phyloP scores from a whole-genome alignment of 64 coral and sea anemone genomes.

The Astreopora myriophthalma region DNA sequence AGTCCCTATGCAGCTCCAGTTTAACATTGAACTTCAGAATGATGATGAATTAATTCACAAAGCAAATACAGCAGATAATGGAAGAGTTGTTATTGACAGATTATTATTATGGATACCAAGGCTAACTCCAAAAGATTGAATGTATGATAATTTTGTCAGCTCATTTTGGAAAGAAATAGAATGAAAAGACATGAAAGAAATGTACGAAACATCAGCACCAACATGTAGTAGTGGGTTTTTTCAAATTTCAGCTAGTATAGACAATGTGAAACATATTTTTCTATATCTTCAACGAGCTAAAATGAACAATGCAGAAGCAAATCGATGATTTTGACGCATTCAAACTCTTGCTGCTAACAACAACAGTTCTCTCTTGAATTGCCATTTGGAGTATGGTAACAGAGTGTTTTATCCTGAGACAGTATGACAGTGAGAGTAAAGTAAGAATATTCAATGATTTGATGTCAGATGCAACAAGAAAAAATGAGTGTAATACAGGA shows the following conservation, averaged over 20 bases:
- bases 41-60: background rate
- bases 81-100: background rate
- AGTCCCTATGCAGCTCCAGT: background rate
- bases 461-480: background rate
- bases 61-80: background rate
- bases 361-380: no score
- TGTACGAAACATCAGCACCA: background rate
- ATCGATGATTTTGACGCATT: no score
- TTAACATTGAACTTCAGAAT: background rate
- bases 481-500: background rate
- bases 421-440: background rate
- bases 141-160: background rate
- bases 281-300: background rate
- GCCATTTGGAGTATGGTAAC: no score
- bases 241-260: background rate
- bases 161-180: background rate
- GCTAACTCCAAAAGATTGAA: background rate
- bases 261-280: background rate
- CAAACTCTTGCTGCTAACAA: no score
- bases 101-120: background rate
- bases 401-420: no score
- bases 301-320: background rate
- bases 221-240: background rate
- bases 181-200: background rate
- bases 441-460: background rate